These are phyloP conservation scores for Eurytoma adleriae DNA, from an alignment of 2,888 invertebrate species.

Conservation along the genomic window DNA sequence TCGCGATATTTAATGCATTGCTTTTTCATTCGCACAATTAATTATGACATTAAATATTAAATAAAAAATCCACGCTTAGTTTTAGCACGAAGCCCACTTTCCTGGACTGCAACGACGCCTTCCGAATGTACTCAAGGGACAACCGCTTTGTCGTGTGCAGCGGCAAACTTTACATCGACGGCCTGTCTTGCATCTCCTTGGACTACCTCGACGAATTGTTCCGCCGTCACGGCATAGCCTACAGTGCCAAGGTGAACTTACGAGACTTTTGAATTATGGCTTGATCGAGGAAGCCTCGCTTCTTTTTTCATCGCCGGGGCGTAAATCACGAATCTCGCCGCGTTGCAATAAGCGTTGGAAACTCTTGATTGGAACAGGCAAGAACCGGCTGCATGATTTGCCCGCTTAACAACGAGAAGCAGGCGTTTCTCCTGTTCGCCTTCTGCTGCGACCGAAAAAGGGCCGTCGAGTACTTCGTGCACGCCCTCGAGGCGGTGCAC, in stretches of 20 bases:
- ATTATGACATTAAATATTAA: background rate
- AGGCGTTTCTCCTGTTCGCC: slow-evolving; percentile 59
- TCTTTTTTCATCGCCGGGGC: background rate
- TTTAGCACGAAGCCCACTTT: background rate
- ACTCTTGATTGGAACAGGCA: slow-evolving; percentile 52
- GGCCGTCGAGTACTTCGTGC: slow-evolving; percentile 58
- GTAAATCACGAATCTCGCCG: background rate
- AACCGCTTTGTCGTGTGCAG: slow-evolving; percentile 61
- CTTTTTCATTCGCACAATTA: background rate
- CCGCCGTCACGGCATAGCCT: slow-evolving; percentile 55
- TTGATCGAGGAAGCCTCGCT: background rate
- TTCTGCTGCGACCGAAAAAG: slow-evolving; percentile 55
- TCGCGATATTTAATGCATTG: background rate
- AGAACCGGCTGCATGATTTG: slow-evolving; percentile 62
- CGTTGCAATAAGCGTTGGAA: no score
- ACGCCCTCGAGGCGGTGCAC: slow-evolving; percentile 55
- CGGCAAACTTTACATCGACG: slow-evolving; percentile 60
- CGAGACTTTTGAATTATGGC: background rate
- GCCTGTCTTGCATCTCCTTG: slow-evolving; percentile 51
- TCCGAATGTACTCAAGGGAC: background rate
- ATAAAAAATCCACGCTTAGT: background rate
- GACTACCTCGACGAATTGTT: slow-evolving; percentile 53
- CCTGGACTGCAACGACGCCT: background rate
- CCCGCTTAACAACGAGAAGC: slow-evolving; percentile 59
- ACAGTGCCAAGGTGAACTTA: slow-evolving; percentile 58